Conservation (phyloP, 2,113 vertebrate species). For the Pandion haliaetus region DNA sequence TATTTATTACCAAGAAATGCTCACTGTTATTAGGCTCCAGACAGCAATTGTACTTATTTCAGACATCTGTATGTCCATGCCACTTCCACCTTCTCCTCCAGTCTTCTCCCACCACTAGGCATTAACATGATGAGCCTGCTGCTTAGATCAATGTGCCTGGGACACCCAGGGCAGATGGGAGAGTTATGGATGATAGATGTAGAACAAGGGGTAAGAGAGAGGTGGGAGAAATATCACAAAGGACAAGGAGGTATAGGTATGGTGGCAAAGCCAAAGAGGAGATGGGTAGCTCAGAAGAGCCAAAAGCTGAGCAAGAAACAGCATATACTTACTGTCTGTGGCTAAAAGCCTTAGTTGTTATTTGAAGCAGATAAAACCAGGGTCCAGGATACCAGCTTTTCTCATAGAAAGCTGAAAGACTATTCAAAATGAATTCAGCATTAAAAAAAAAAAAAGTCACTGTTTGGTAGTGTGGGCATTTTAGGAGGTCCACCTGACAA, state of each 20-base stretch:
- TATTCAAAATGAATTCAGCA: background rate
- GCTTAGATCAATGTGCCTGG: background rate
- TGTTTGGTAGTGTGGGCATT: constrained; percentile 15
- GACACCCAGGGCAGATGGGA: background rate
- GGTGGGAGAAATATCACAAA: background rate
- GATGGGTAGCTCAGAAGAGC: background rate
- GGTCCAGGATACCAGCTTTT: background rate
- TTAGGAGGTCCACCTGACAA: constrained; percentile 12
- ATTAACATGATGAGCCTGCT: background rate
- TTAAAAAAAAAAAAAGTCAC: background rate
- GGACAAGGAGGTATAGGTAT: background rate
- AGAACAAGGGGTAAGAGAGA: background rate
- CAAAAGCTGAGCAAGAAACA: background rate
- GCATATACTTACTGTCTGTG: background rate
- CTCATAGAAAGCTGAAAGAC: background rate
- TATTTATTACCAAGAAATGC: background rate
- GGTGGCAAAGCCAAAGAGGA: background rate
- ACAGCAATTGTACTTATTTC: background rate
- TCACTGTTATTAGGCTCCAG: background rate
- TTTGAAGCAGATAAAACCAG: background rate
- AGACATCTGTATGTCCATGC: background rate
- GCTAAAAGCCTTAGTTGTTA: background rate
- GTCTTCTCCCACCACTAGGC: background rate
- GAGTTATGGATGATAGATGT: background rate
- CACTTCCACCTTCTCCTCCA: background rate